Conservation (phyloP, 2,797 vertebrate genomes). For the Cynopterus sphinx region DNA sequence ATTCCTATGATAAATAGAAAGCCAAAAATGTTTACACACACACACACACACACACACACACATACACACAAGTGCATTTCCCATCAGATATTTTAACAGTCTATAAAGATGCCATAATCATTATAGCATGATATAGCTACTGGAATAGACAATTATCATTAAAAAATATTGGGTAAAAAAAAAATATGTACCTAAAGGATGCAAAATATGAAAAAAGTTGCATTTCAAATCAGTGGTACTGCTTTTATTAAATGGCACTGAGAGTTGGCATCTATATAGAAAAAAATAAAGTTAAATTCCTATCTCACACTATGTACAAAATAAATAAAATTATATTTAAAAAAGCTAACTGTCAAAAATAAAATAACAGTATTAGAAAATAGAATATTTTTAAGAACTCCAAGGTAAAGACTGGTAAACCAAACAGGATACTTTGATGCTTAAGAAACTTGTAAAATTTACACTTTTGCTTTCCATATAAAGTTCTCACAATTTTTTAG, state of each 20-base stretch:
- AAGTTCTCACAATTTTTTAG: constrained; percentile 22
- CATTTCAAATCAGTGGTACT: background rate
- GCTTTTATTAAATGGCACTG: background rate
- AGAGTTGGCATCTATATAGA: background rate
- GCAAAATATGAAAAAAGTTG: background rate
- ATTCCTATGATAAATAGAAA: background rate
- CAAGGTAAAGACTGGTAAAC: background rate
- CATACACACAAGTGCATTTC: background rate
- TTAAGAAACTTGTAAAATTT: background rate
- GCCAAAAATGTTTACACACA: background rate
- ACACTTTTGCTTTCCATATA: background rate
- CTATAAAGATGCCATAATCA: background rate
- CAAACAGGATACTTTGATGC: background rate
- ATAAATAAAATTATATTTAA: background rate
- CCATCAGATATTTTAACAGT: background rate
- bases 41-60: too few relatives aligned
- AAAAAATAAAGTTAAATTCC: background rate
- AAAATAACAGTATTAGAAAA: background rate
- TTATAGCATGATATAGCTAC: background rate
- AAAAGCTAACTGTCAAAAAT: constrained; percentile 14
- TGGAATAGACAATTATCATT: background rate
- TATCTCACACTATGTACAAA: background rate
- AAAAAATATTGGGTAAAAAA: background rate
- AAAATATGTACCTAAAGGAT: background rate
- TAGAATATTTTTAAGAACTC: background rate